phyloP scores from a whole-genome alignment of 2,113 vertebrate species.

The Hypanus sabinus region DNA sequence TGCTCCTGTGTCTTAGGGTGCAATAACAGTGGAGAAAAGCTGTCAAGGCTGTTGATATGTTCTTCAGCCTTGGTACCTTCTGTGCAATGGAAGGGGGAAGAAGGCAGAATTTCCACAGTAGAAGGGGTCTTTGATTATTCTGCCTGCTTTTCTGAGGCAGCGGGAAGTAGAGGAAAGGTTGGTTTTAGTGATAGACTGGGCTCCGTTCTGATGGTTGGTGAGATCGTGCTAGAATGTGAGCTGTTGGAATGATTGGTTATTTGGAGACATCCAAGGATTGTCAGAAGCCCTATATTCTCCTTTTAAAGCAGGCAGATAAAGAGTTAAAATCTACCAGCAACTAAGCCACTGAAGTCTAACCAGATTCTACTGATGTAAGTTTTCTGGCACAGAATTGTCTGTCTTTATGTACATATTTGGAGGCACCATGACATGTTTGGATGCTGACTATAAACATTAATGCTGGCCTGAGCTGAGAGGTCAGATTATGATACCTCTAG shows the following conservation, averaged over 20 bases:
- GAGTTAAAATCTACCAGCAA: neutral
- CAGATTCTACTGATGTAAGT: neutral
- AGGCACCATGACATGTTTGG: neutral
- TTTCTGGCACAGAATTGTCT: neutral
- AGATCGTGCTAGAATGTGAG: no score
- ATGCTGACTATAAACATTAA: neutral
- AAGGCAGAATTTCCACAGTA: no score
- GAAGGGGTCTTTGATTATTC: no score
- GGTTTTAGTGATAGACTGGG: neutral
- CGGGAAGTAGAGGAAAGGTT: neutral
- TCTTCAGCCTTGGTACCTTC: no score
- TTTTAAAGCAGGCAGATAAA: neutral
- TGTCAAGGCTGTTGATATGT: no score
- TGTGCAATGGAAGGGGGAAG: no score
- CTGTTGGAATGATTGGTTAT: neutral
- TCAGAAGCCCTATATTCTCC: no score
- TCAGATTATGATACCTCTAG: neutral
- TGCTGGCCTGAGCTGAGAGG: neutral
- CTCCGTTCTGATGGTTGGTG: no score
- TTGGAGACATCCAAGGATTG: neutral
- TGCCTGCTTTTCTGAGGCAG: no score
- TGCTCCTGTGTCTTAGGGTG: no score
- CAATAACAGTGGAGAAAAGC: no score
- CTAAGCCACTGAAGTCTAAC: neutral
- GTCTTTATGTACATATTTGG: neutral